Conservation (phyloP, 2,888 invertebrate species). For the Phaonia tiefii region DNA sequence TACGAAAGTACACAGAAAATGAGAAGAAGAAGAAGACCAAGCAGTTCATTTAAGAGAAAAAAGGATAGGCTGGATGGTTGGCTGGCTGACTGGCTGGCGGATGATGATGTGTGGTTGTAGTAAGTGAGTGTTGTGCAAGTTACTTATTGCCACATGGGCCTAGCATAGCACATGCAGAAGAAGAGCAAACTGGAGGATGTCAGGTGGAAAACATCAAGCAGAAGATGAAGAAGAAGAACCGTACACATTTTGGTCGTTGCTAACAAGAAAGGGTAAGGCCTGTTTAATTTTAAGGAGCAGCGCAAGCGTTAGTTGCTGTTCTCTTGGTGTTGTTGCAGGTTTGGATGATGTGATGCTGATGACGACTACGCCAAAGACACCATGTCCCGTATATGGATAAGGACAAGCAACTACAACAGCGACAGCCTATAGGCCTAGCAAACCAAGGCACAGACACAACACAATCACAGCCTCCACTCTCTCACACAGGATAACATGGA, state of each 20-base stretch:
- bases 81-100: neutral
- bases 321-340: constrained; percentile 5
- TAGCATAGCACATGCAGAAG: neutral
- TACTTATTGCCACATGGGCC: constrained; percentile 3
- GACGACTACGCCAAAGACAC: constrained; percentile 6
- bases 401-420: constrained; percentile 1
- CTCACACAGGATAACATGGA: no score
- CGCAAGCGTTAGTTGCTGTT: constrained; percentile 28
- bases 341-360: constrained; percentile 10
- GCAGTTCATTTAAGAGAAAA: neutral
- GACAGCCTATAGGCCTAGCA: constrained; percentile 17
- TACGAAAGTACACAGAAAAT: constrained; percentile 39
- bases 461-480: neutral
- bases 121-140: constrained; percentile 18
- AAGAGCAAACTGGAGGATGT: constrained; percentile 8
- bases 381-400: no score
- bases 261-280: constrained; percentile 1
- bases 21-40: neutral
- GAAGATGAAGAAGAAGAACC: constrained; percentile 7
- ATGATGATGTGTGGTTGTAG: constrained; percentile 18
- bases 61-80: no score
- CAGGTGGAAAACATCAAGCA: neutral
- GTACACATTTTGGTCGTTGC: neutral
- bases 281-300: constrained; percentile 21
- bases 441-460: constrained; percentile 8